Conservation (phyloP, 2,888 invertebrate species). For the Cerceris rybyensis region DNA sequence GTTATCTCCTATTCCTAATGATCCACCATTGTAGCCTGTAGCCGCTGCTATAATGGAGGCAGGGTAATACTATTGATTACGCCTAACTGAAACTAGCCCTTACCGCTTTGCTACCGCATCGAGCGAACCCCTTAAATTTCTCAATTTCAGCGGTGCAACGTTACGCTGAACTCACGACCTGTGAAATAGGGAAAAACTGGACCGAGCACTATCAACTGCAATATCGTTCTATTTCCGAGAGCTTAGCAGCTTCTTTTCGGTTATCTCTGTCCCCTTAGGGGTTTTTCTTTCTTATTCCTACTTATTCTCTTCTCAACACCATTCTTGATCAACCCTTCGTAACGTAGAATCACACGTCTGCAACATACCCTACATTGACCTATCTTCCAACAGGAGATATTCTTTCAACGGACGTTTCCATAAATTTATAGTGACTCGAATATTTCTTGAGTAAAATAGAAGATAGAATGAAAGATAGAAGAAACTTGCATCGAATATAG, state of each 20-base stretch:
- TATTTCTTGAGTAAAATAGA: no score
- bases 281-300: conserved; percentile 6
- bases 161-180: not conserved
- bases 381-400: not conserved
- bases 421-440: no score
- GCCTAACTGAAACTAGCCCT: conserved; percentile 59
- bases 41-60: conserved; percentile 56
- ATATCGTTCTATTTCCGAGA: conserved; percentile 36
- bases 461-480: no score
- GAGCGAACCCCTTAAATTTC: conserved; percentile 24
- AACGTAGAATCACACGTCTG: not conserved
- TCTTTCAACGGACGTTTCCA: not conserved
- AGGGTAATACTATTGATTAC: conserved; percentile 66
- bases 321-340: conserved; percentile 11
- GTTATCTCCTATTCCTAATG: conserved; percentile 68
- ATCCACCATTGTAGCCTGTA: conserved; percentile 64
- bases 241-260: conserved; percentile 6
- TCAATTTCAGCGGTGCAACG: conserved; percentile 1
- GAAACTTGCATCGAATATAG: no score
- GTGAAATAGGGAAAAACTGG: conserved; percentile 11
- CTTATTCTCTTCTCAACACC: not conserved
- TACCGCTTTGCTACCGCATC: conserved; percentile 17
- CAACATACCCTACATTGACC: not conserved
- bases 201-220: not conserved
- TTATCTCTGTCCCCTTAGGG: conserved; percentile 1